A percentile compares a stretch with the other conserved stretches of the same genome.
These are phyloP conservation scores for Hippoglossus stenolepis DNA, from an alignment of 2,113 vertebrate species.

Conservation along the genomic window DNA sequence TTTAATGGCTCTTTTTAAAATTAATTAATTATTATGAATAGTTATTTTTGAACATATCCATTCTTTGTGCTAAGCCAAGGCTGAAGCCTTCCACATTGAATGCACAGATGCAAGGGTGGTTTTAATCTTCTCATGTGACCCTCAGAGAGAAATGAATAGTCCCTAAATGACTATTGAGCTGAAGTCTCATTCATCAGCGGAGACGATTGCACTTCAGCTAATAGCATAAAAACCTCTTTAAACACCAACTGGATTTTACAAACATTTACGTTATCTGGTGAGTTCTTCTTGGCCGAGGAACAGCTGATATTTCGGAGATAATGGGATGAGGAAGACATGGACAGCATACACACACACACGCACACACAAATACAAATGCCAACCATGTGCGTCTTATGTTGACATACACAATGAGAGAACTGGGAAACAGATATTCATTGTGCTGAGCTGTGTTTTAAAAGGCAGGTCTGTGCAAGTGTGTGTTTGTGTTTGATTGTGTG, in stretches of 20 bases:
- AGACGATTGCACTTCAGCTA: neutral
- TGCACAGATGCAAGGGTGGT: neutral
- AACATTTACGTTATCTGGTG: neutral
- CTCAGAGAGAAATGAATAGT: neutral
- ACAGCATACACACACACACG: neutral
- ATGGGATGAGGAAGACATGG: neutral
- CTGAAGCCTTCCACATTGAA: neutral
- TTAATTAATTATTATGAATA: too few species aligned
- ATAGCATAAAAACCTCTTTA: neutral
- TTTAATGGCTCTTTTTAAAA: neutral
- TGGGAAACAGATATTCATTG: constrained; percentile 30
- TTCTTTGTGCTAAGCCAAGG: too few species aligned
- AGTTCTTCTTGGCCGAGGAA: neutral
- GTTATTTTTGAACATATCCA: neutral
- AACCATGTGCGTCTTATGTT: neutral
- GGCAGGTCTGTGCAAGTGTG: constrained; percentile 48
- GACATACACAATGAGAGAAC: constrained; percentile 14
- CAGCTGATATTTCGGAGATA: neutral
- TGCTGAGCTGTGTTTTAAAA: constrained; percentile 27
- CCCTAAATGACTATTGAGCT: too few species aligned
- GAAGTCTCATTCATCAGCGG: too few species aligned
- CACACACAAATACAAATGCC: neutral
- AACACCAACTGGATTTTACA: too few species aligned
- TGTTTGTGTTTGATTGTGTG: constrained; percentile 30
- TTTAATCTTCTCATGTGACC: neutral